phyloP scores from a whole-genome alignment of 2,113 vertebrate species.

The Paraplagusia blochii region DNA sequence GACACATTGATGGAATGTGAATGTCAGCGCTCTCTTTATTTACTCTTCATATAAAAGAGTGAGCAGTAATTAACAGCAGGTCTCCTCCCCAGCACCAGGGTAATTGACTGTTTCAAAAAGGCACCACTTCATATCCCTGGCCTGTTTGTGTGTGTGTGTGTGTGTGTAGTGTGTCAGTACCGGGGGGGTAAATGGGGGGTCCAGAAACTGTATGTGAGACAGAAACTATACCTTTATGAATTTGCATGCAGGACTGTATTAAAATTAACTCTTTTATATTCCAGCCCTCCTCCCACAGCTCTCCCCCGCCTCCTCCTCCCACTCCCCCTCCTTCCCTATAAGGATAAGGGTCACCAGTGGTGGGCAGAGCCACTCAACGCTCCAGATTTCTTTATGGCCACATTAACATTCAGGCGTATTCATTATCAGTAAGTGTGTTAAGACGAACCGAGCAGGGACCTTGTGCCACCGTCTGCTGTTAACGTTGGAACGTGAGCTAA shows the following conservation, averaged over 20 bases:
- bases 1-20: constrained; percentile 97
- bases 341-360: constrained; percentile 91
- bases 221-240: constrained; percentile 25
- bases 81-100: constrained; percentile 83
- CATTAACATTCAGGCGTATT: constrained; percentile 94
- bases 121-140: constrained; percentile 73
- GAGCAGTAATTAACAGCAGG: constrained; percentile 80
- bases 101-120: constrained; percentile 89
- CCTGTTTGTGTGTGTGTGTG: constrained; percentile 18
- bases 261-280: constrained; percentile 85
- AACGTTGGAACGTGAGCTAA: constrained; percentile 56
- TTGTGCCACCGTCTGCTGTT: constrained; percentile 51
- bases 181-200: not conserved
- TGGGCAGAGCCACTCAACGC: constrained; percentile 89
- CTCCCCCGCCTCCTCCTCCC: constrained; percentile 23
- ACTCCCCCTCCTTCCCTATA: constrained; percentile 63
- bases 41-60: constrained; percentile 85
- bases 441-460: constrained; percentile 64
- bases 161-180: constrained; percentile 5
- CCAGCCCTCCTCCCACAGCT: constrained; percentile 44
- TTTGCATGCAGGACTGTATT: constrained; percentile 76
- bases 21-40: constrained; percentile 99
- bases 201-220: constrained; percentile 33
- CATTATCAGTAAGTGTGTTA: constrained; percentile 90
- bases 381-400: constrained; percentile 91